phyloP scores from a whole-genome alignment of 2,797 vertebrate species.

The Phoeniculus purpureus region DNA sequence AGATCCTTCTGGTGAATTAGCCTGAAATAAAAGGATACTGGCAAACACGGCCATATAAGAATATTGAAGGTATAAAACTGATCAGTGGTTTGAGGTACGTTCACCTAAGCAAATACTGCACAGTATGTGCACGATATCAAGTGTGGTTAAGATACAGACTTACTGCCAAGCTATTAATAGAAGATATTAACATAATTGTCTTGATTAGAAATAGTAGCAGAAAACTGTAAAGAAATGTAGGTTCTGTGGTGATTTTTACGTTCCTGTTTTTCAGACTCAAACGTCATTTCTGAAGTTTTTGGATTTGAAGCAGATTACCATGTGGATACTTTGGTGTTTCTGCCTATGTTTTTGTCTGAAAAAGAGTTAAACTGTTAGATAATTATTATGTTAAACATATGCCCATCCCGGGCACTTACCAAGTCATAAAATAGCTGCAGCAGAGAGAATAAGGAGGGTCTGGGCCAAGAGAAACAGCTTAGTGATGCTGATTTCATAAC shows the following conservation, averaged over 20 bases:
- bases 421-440: slow-evolving; percentile 49
- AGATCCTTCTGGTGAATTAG: not conserved
- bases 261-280: slow-evolving; percentile 61
- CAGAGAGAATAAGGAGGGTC: slow-evolving; percentile 45
- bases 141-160: not conserved
- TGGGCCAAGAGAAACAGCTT: slow-evolving; percentile 39
- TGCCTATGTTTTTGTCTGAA: slow-evolving; percentile 80
- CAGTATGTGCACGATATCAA: not conserved
- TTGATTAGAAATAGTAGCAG: slow-evolving; percentile 31
- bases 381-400: slow-evolving; percentile 71
- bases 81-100: not conserved
- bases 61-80: not conserved
- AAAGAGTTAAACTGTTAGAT: slow-evolving; percentile 73
- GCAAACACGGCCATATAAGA: not conserved
- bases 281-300: not conserved
- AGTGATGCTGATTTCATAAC: not conserved
- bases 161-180: slow-evolving; percentile 15
- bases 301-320: not conserved
- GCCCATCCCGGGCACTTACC: slow-evolving; percentile 32
- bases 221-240: not conserved
- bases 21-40: slow-evolving; percentile 55
- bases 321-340: not conserved
- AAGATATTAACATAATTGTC: not conserved
- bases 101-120: not conserved
- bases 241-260: not conserved